These are phyloP conservation scores for Orthosia incerta DNA, from an alignment of 2,888 invertebrate species.

Conservation along the genomic window DNA sequence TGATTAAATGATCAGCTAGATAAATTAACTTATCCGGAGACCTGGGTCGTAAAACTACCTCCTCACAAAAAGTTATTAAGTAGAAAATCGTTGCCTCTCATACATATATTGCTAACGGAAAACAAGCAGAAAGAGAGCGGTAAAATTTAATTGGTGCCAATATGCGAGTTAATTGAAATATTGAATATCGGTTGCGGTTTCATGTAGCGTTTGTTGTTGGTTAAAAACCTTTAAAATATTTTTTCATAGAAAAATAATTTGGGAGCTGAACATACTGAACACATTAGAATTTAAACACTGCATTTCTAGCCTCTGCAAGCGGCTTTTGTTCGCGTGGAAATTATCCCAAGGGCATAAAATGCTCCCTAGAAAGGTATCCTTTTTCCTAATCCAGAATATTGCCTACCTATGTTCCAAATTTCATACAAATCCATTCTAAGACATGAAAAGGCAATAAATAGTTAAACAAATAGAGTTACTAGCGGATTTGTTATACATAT, in stretches of 20 bases:
- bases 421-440: too few species aligned
- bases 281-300: too few species aligned
- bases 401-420: too few species aligned
- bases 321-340: too few species aligned
- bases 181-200: constrained; percentile 25
- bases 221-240: neutral
- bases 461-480: too few species aligned
- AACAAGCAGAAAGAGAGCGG: constrained; percentile 24
- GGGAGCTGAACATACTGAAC: neutral
- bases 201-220: constrained; percentile 2
- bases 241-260: neutral
- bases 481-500: too few species aligned
- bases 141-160: constrained; percentile 47
- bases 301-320: too few species aligned
- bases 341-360: too few species aligned
- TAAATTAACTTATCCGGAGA: neutral
- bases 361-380: too few species aligned
- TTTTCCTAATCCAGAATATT: too few species aligned
- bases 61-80: neutral
- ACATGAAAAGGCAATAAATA: too few species aligned
- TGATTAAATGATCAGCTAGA: neutral
- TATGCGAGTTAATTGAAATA: constrained; percentile 31
- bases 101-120: constrained; percentile 6
- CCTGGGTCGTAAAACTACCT: neutral
- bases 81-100: constrained; percentile 15